Base-by-base conservation (phyloP, 2,888 invertebrate genomes). In the Pandemis corylana region DNA sequence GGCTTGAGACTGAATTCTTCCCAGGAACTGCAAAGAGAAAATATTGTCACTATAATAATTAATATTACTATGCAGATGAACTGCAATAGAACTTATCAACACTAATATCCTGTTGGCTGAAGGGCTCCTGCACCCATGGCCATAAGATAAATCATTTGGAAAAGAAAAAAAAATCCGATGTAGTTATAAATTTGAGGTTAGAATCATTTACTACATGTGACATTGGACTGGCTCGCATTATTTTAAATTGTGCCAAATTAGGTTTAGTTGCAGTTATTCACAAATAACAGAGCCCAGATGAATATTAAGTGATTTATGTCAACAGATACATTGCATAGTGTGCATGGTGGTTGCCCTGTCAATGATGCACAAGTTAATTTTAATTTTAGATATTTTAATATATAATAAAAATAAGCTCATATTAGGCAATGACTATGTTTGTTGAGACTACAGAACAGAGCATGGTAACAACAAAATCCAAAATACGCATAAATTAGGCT, bases 21-120 rank as follows among this genome's bases (percentile, higher is more conserved):
- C 90, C 84, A 87, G 88, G 88, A 91, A 89, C 93, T 93, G 93
- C 81, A 92, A 92, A 83, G 84, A 88, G 84, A 82, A 46, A 36
- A 28, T 20, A 53, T 59, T 12, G 28, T 10, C 46, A 65, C 28
- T 65, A 49, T 6, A 65, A 13, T 28, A 12, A 5, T 20, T 5
- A 28, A 59, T 7, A 3, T 1, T 20, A 13, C 2, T 20, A 56
- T 9, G 7, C 20, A 15, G 20, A n/a, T 56, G 15, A 56, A 15
- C 56, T 56, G 20, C 7, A 56, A 56, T 56, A 20, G 15, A 53
- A 7, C 15, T n/a, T 5, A n/a, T 7, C 20, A 56, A 56, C 56
- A 56, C 6, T 56, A 56, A 9, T 56, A 20, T 20, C 15, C 56
- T 56, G 56, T 9, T 51, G 10, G 12, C 51, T 6, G n/a, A 51